These are phyloP conservation scores for Limanda limanda DNA, from an alignment of 2,113 vertebrate genomes.

Conservation along the genomic window DNA sequence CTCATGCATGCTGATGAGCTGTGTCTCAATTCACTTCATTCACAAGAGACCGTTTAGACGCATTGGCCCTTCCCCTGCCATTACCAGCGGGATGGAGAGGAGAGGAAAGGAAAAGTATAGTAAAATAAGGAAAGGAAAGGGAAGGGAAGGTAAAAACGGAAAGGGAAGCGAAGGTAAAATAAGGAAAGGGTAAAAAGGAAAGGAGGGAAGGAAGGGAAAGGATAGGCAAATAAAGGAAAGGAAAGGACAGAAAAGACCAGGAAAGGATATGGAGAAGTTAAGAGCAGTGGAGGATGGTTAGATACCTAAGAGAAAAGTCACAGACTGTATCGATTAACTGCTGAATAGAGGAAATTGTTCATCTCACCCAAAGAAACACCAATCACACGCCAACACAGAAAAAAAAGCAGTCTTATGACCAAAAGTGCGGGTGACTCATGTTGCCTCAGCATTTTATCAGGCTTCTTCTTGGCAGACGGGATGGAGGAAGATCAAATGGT, in stretches of 20 bases:
- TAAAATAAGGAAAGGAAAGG: neutral
- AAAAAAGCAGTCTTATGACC: slow-evolving; percentile 16
- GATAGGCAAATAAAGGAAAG: neutral
- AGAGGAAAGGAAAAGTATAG: too few relatives aligned
- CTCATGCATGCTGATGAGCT: slow-evolving; percentile 75
- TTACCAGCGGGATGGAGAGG: neutral
- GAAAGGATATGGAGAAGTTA: slow-evolving; percentile 15
- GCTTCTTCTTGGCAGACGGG: slow-evolving; percentile 53
- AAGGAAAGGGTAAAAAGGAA: slow-evolving; percentile 1
- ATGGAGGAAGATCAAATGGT: slow-evolving; percentile 62
- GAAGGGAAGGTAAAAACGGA: neutral
- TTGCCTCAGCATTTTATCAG: slow-evolving; percentile 61
- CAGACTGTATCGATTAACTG: slow-evolving; percentile 42
- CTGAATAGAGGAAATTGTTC: slow-evolving; percentile 45
- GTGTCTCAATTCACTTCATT: slow-evolving; percentile 72
- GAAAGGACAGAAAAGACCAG: too few relatives aligned
- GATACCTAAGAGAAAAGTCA: too few relatives aligned
- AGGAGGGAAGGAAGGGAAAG: neutral
- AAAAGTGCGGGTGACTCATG: slow-evolving; percentile 32
- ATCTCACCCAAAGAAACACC: slow-evolving; percentile 56
- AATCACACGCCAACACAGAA: slow-evolving; percentile 12
- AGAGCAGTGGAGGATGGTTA: slow-evolving; percentile 27
- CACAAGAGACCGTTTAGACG: slow-evolving; percentile 63
- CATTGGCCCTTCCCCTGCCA: neutral
- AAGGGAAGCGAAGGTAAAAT: neutral